Evolutionary conservation across 92 coral and sea anemone species (phyloP), one percentile per base, ranked within the genome.

Genomic region (Siderastrea siderea): DNA sequence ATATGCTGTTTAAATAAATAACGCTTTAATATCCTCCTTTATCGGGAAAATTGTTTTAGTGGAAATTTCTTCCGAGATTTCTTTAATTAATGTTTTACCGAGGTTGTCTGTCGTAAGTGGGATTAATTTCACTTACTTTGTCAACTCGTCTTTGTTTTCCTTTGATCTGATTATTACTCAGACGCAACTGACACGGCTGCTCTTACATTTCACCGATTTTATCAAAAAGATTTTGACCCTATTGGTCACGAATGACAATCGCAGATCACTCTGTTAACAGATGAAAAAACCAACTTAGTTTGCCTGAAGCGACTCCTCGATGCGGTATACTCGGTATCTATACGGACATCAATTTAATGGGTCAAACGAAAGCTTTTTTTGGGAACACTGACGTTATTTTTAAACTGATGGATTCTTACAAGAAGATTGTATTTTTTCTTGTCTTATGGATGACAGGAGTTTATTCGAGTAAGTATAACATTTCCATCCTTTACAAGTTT

Each of bases 1-100:
- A 6, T 19, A 38, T 43, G 3, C 38, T 47, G 3, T 3, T 38
- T 44, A 15, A 79, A 64, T 51, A 26, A 8, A 47, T 53, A 43
- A 67, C 60, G 7, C 54, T 38, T 48, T 80, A 68, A 80, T 79
- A 65, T 79, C 74, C 59, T 79, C 62, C 50, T 70, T 57, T 63
- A 78, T 62, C 66, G 38, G 38, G 14, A 79, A 81, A 55, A 54
- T 68, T 53, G 73, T 54, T 79, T 51, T 79, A 11, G 74, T 6
- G 19, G 17, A 26, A 38, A 64, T 19, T 44, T 11, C 43, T 38
- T 65, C 14, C 17, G n/a, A 63, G 60, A 79, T 15, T 49, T 54
- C 11, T 17, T 79, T 43, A 66, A 65, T 65, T 81, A 52, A 52
- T 59, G 1, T 68, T 52, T 53, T 81, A 58, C 19, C 49, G 11